phyloP scores from a whole-genome alignment of 2,797 vertebrate species.

The Heteromormyrus szaboi region DNA sequence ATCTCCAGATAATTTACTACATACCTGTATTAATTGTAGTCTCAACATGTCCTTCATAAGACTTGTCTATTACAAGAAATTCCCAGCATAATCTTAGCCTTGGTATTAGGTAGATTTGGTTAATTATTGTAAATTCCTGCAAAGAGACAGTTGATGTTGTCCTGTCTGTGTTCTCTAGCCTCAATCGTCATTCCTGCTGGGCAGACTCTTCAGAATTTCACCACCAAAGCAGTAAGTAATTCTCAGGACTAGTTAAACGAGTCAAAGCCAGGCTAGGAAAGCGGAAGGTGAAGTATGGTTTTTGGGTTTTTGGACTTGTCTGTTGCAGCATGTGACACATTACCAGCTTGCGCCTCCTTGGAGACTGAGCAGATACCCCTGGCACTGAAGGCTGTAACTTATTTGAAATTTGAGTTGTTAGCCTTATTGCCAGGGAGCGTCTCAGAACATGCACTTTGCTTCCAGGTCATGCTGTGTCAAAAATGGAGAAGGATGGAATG shows the following conservation, averaged over 20 bases:
- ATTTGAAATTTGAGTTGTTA: not conserved
- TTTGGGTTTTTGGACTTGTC: not conserved
- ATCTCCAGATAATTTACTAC: not conserved
- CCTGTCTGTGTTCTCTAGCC: slow-evolving; percentile 45
- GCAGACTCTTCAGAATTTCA: slow-evolving; percentile 63
- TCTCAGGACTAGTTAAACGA: not conserved
- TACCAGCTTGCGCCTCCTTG: not conserved
- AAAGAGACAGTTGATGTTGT: not conserved
- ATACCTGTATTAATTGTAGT: not conserved
- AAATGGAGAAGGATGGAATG: not conserved
- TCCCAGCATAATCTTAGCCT: not conserved
- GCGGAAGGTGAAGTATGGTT: not conserved
- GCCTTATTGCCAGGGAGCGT: not conserved
- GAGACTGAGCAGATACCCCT: not conserved
- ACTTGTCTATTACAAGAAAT: not conserved
- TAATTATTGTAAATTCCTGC: not conserved
- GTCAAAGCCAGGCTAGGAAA: not conserved
- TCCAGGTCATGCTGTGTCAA: not conserved
- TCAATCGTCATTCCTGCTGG: slow-evolving; percentile 67
- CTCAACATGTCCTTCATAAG: not conserved
- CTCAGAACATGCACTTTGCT: not conserved
- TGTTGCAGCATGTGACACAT: not conserved
- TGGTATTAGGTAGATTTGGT: not conserved
- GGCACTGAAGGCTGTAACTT: not conserved
- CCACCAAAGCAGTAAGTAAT: slow-evolving; percentile 67